A percentile compares a stretch with the other conserved stretches of the same genome.
phyloP scores from a whole-genome alignment of 2,888 invertebrate genomes.

The Phrixothrix hirtus region DNA sequence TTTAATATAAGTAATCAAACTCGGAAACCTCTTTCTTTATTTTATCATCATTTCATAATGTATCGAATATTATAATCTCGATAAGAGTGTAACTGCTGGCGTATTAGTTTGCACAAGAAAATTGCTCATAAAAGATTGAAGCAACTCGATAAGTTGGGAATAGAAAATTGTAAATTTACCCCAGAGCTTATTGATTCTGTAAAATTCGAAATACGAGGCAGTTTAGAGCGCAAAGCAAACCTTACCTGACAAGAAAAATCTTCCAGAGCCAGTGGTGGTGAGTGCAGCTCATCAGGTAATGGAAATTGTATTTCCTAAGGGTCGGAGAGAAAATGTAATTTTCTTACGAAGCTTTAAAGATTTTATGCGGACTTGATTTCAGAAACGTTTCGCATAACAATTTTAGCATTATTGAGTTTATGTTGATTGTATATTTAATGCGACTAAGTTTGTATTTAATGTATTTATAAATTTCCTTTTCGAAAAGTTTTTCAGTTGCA shows the following conservation, averaged over 20 bases:
- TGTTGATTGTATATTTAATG: conserved; percentile 15
- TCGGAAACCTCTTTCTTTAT: no score
- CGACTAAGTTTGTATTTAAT: conserved; percentile 6
- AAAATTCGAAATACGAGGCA: conserved; percentile 15
- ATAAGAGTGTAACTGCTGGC: no score
- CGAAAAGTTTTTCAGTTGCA: not conserved
- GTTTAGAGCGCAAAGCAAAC: conserved; percentile 17
- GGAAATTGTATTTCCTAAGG: conserved; percentile 50
- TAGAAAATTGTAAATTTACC: not conserved
- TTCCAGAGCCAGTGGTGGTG: conserved; percentile 24
- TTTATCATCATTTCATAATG: no score
- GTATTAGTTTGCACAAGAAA: no score
- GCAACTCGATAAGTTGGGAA: not conserved
- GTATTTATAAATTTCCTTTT: conserved; percentile 4
- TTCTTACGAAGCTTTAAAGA: conserved; percentile 48
- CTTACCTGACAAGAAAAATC: conserved; percentile 30
- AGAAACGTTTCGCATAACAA: conserved; percentile 27
- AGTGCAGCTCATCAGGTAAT: conserved; percentile 49
- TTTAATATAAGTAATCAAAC: no score
- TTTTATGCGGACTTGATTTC: conserved; percentile 44
- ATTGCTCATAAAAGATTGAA: not conserved
- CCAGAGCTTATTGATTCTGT: conserved; percentile 8
- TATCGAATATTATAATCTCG: no score
- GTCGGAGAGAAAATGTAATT: conserved; percentile 50
- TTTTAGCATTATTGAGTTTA: conserved; percentile 25